These are phyloP conservation scores for Mythimna loreyi DNA, from an alignment of 2,888 invertebrate genomes.

Conservation along the genomic window DNA sequence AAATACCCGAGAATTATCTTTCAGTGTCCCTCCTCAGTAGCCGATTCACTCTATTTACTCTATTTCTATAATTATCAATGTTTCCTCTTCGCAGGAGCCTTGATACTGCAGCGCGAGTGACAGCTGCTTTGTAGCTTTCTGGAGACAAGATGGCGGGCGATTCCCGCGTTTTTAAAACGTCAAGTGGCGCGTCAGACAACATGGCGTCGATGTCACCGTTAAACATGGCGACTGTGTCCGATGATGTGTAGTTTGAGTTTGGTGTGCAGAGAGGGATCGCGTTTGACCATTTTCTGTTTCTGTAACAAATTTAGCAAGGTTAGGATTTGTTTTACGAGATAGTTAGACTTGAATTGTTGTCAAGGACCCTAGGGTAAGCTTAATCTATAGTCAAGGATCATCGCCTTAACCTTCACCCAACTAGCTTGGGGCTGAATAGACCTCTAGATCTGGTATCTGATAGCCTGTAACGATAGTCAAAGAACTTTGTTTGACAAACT, in stretches of 20 bases:
- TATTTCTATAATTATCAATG: conserved; percentile 84
- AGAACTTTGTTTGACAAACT: no score
- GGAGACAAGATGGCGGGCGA: conserved; percentile 86
- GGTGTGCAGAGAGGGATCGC: conserved; percentile 94
- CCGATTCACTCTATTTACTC: conserved; percentile 84
- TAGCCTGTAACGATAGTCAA: no score
- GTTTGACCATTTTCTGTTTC: conserved; percentile 96
- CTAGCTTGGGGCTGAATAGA: no score
- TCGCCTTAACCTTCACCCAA: no score
- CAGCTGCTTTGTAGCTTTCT: conserved; percentile 84
- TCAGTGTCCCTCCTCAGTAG: conserved; percentile 82
- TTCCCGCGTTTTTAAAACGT: conserved; percentile 83
- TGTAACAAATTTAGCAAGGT: conserved; percentile 66
- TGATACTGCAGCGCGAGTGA: conserved; percentile 83
- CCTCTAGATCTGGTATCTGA: no score
- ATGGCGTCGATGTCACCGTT: conserved; percentile 87
- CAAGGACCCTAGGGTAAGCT: no score
- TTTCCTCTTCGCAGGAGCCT: conserved; percentile 80
- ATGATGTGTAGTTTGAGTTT: conserved; percentile 81
- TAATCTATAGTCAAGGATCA: no score
- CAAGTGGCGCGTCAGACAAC: conserved; percentile 82
- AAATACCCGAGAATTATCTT: conserved; percentile 80
- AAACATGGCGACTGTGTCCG: conserved; percentile 83
- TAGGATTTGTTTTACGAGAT: no score
- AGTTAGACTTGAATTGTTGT: no score